Percentiles rank a stretch among this genome's conserved stretches.
phyloP scores from a whole-genome alignment of 2,113 vertebrate species.

The Bolborhynchus lineola region DNA sequence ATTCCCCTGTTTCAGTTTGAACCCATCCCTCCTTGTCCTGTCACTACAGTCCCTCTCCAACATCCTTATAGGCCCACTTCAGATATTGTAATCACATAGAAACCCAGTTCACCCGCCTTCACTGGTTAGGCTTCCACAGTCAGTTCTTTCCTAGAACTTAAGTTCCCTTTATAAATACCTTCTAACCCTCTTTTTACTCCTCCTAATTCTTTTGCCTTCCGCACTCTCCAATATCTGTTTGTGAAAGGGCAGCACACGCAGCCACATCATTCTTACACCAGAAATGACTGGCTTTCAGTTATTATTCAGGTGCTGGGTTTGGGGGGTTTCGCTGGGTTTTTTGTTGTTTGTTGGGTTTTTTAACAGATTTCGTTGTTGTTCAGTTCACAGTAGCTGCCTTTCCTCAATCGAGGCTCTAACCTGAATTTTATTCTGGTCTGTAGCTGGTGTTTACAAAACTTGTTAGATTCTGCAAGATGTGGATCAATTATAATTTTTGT shows the following conservation, averaged over 20 bases:
- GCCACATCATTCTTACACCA: not conserved
- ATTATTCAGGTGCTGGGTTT: not conserved
- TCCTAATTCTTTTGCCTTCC: not conserved
- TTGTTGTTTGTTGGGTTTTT: accelerated
- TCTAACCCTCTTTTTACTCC: not conserved
- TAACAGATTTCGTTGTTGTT: not conserved
- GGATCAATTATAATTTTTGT: not conserved
- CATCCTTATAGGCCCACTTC: not conserved
- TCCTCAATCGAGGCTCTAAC: not conserved
- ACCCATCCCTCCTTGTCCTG: not conserved
- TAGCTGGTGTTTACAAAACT: not conserved
- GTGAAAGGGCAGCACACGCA: not conserved
- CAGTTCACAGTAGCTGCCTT: not conserved
- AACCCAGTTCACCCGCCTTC: not conserved
- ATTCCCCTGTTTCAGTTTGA: not conserved
- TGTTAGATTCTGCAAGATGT: not conserved
- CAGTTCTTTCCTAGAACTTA: not conserved
- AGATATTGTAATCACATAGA: not conserved
- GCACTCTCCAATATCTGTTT: not conserved
- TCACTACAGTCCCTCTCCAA: not conserved
- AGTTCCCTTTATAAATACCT: not conserved
- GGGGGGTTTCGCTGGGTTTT: too few species aligned
- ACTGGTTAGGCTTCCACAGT: not conserved
- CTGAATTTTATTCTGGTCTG: not conserved
- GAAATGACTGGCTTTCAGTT: not conserved